Evolutionary conservation across 1,140 invertebrate species (phyloP).

Genomic region (Tribolium castaneum): DNA sequence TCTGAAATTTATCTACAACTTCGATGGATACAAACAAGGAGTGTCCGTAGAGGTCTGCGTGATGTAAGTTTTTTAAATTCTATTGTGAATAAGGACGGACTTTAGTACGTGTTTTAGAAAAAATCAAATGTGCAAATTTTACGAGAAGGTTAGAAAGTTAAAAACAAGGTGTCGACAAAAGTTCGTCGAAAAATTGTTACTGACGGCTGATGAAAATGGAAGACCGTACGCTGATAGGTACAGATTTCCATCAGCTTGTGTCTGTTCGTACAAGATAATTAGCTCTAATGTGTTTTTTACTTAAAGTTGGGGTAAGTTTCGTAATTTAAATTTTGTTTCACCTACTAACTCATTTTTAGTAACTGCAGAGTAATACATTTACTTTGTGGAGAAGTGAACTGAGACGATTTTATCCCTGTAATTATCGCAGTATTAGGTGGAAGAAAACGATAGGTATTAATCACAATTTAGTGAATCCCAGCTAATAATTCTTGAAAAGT

Average conservation of each 20-base stretch:
- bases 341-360: no score
- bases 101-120: not conserved
- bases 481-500: not conserved
- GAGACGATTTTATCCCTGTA: not conserved
- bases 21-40: not conserved
- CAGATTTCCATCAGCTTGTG: conserved; percentile 71
- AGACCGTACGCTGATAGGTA: conserved; percentile 65
- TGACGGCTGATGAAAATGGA: conserved; percentile 64
- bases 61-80: conserved; percentile 4
- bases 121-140: not conserved
- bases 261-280: conserved; percentile 60
- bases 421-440: not conserved
- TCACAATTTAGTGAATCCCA: not conserved
- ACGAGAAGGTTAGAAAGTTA: not conserved
- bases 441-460: not conserved
- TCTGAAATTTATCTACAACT: conserved; percentile 21
- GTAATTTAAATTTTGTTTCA: no score
- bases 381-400: no score
- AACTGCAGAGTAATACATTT: no score
- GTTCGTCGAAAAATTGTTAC: conserved; percentile 68
- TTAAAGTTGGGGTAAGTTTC: no score
- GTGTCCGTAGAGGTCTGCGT: conserved; percentile 14
- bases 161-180: conserved; percentile 69
- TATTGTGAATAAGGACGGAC: not conserved
- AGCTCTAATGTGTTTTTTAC: no score